Base-by-base conservation (phyloP, 37 sponge, comb jelly and placozoan genomes). In the Dysidea cf. avara region DNA sequence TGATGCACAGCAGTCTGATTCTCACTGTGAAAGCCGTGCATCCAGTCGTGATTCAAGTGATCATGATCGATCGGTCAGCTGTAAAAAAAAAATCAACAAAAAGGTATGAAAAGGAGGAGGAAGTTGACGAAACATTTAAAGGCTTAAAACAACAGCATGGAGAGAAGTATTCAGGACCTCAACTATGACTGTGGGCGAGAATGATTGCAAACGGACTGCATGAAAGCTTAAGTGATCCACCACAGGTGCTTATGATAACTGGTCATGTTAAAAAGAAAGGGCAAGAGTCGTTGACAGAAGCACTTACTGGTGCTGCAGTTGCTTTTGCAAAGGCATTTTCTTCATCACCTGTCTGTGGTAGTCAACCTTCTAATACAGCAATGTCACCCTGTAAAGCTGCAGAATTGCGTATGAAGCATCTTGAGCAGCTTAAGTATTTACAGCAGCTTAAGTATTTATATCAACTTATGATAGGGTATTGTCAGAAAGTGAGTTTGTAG, bases 171-270 rank as follows among this genome's bases (percentile, higher is more conserved):
- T n/a, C n/a, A n/a, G n/a, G n/a, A n/a, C 76, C 76, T 49, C 76
- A 75, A 37, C 36, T 63, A 3, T 34, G 64, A 65, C 40, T 77
- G 18, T 77, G 66, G 77, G 77, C 77, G 18, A 32, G 67, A 33
- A 77, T 77, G 77, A 65, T 77, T 36, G 16, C 29, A 4, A 1
- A 17, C 39, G 77, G 77, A 22, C 22, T 33, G 3, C 67, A 77
- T 77, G 66, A 64, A 21, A 61, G 60, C 25, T 34, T 22, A 18
- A 46, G 66, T 20, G 46, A 64, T 30, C 67, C 77, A 22, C 77
- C 77, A 17, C 55, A 35, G 17, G 66, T 77, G 7, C 77, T 67
- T 22, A 77, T 77, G 66, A 65, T 77, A 20, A 77, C 67, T 28
- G 77, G 77, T 2, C 11, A 28, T 17, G 16, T 56, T 20, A 29